A percentile compares a stretch with the other conserved stretches of the same genome.
Conservation (phyloP, 2,888 invertebrate species). For the Enoplolaimus lenunculus region DNA sequence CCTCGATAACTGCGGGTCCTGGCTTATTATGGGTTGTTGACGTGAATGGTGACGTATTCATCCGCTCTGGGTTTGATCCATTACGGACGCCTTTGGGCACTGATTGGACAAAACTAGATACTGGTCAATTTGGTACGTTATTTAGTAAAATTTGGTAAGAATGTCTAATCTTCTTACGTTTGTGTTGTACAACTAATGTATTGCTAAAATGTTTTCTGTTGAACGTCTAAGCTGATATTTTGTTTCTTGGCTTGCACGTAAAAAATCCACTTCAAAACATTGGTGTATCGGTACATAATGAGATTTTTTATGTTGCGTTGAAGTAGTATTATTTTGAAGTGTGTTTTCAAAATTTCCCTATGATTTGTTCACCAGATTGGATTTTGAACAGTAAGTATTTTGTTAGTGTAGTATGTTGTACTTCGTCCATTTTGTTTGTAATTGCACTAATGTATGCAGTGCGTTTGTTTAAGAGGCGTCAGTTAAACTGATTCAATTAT, state of each 20-base stretch:
- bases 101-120: conserved; percentile 44
- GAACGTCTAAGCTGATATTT: too few species aligned
- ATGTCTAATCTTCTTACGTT: not conserved
- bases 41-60: conserved; percentile 42
- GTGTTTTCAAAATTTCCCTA: too few species aligned
- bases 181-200: not conserved
- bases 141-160: not conserved
- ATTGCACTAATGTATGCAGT: too few species aligned
- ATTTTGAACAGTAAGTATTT: too few species aligned
- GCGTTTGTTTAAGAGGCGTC: not conserved
- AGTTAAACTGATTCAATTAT: conserved; percentile 32
- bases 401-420: too few species aligned
- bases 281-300: not conserved
- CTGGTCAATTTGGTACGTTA: conserved; percentile 40
- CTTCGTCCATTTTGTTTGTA: not conserved
- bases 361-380: too few species aligned
- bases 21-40: conserved; percentile 47
- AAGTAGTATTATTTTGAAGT: too few species aligned
- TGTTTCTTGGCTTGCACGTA: too few species aligned
- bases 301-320: too few species aligned
- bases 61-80: conserved; percentile 43
- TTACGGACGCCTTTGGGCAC: conserved; percentile 41
- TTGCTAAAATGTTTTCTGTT: not conserved
- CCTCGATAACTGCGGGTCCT: conserved; percentile 41
- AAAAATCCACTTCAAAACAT: not conserved